Evolutionary conservation across 2,797 vertebrate species (phyloP).

Genomic region (Clarias pachynema): DNA sequence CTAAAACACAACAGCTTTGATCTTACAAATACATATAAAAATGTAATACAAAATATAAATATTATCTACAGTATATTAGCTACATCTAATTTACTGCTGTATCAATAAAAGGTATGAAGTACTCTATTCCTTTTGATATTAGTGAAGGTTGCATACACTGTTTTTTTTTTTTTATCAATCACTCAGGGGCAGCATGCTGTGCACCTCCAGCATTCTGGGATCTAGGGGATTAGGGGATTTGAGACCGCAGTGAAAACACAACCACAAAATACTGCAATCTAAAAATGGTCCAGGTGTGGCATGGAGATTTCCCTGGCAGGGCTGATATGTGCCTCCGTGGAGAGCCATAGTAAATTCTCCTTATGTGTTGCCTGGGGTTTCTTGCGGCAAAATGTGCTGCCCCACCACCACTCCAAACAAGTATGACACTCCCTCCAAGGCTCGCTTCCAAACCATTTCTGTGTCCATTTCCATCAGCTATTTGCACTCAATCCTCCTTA

Average conservation of each 20-base stretch:
- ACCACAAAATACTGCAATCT: conserved; percentile 67
- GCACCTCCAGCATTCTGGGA: conserved; percentile 67
- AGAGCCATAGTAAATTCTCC: conserved; percentile 38
- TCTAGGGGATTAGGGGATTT: conserved; percentile 72
- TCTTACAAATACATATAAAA: too few relatives aligned
- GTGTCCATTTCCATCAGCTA: conserved; percentile 17
- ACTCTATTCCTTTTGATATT: conserved; percentile 32
- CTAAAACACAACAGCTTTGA: too few relatives aligned
- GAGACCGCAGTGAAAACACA: conserved; percentile 67
- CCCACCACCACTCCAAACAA: conserved; percentile 11
- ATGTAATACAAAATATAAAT: background rate
- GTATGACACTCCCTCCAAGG: conserved; percentile 20
- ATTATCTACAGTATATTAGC: too few relatives aligned
- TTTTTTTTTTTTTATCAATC: conserved; percentile 7
- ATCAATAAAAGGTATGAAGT: background rate
- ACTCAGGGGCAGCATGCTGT: conserved; percentile 49
- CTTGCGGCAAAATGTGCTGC: conserved; percentile 25
- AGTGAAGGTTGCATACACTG: conserved; percentile 4
- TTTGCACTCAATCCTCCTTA: background rate
- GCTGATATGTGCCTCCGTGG: conserved; percentile 52
- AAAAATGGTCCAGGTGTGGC: conserved; percentile 68
- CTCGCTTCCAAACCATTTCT: conserved; percentile 26
- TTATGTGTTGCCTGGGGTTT: conserved; percentile 22
- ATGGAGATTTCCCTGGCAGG: conserved; percentile 67
- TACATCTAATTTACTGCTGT: background rate